Evolutionary conservation across 1,140 invertebrate species (phyloP), one percentile per base, ranked within the genome.

Genomic region (Cardiocondyla obscurior): DNA sequence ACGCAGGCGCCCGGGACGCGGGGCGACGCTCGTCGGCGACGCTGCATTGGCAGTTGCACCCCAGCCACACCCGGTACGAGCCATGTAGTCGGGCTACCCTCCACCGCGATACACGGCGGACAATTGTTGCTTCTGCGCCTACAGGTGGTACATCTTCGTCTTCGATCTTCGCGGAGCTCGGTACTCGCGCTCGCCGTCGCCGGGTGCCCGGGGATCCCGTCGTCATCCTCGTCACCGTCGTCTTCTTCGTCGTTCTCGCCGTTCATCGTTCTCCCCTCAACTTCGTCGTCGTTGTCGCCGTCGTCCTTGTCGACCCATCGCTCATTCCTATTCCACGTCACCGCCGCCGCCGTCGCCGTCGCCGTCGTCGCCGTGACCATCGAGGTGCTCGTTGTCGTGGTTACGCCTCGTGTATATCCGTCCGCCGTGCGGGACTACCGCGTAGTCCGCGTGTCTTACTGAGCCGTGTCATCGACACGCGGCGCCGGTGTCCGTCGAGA

Each of bases 91-190:
- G 92, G 90, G 92, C 89, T 92, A 90, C 92, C 92, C 92, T 93
- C 93, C 88, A 89, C 92, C 93, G 93, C 93, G 87, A 88, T 88
- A 93, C 91, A 93, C 93, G 90, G 93, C 93, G 93, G 93, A 94
- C 93, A 94, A 94, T 94, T 94, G 93, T 94, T 94, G 93, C 93
- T 93, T 94, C 93, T 93, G 92, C 92, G 91, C 93, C 93, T 92
- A 94, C 93, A 94, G 93, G 93, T 94, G 93, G 93, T 93, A 93
- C 90, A 90, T 90, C 90, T 91, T 89, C 89, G 86, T 88, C 82
- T 90, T 85, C 83, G 81, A 85, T 84, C 65, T 76, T 90, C 88
- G 57, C 70, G 51, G 49, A 79, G 84, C 77, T 70, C 60, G 57
- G 39, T 60, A 51, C 39, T 39, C 81, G 49, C 57, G 53, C 42